Evolutionary conservation across 2,113 vertebrate genomes (phyloP).

Genomic region (Lasiurus borealis): DNA sequence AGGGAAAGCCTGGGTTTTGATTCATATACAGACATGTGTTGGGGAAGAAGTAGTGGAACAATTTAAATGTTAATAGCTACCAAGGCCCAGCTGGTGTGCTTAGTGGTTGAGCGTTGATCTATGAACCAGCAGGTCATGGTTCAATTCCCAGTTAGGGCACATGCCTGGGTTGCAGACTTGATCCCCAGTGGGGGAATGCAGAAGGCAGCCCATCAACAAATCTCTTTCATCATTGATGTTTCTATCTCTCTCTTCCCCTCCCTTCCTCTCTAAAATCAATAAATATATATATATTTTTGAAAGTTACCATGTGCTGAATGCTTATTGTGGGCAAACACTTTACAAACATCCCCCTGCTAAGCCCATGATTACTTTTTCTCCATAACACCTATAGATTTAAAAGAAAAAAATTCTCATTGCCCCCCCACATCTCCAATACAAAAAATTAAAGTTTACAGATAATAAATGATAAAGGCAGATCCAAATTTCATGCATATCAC

Average conservation of each 20-base stretch:
- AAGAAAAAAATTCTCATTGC: background rate
- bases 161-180: too few species aligned
- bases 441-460: conserved; percentile 6
- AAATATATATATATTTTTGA: too few species aligned
- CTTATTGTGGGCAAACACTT: background rate
- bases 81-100: too few species aligned
- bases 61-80: background rate
- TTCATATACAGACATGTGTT: background rate
- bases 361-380: background rate
- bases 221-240: too few species aligned
- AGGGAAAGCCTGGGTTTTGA: background rate
- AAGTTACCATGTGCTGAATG: background rate
- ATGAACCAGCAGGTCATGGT: too few species aligned
- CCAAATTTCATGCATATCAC: background rate
- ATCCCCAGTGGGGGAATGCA: too few species aligned
- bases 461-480: background rate
- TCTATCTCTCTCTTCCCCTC: too few species aligned
- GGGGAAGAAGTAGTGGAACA: background rate
- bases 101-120: too few species aligned
- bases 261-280: too few species aligned
- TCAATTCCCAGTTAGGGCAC: too few species aligned
- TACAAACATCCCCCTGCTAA: background rate
- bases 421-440: background rate
- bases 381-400: background rate
- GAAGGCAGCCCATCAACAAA: too few species aligned